A percentile compares a stretch with the other conserved stretches of the same genome.
phyloP scores from a whole-genome alignment of 1,140 invertebrate species.

The Trypoxylus dichotomus region DNA sequence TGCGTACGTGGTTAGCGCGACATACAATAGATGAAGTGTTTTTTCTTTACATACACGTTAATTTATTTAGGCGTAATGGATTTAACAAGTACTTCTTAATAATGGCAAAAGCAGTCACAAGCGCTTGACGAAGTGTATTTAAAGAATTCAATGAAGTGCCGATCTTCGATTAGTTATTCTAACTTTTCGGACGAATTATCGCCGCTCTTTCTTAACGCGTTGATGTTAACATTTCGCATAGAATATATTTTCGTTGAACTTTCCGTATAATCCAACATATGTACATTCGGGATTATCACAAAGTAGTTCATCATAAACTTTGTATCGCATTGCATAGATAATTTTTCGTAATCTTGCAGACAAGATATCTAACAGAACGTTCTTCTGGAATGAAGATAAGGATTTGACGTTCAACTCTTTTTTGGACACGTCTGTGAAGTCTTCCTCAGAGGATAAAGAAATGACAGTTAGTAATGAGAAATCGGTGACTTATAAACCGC shows the following conservation, averaged over 20 bases:
- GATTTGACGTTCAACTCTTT: slow-evolving; percentile 18
- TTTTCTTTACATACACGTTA: not conserved
- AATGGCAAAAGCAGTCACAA: not conserved
- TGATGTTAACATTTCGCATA: too few relatives aligned
- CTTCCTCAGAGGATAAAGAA: slow-evolving; percentile 16
- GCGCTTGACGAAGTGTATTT: not conserved
- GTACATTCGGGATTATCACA: not conserved
- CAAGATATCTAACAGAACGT: slow-evolving; percentile 19
- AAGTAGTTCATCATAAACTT: not conserved
- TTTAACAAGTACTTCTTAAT: slow-evolving; percentile 5
- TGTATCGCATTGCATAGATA: not conserved
- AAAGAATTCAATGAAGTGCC: not conserved
- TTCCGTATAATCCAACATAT: not conserved
- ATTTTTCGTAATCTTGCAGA: not conserved
- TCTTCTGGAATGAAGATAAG: slow-evolving; percentile 16
- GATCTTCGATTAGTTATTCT: not conserved
- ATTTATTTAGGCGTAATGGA: not conserved
- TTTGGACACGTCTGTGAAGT: not conserved
- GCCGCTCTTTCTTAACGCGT: not conserved
- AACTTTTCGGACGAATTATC: not conserved
- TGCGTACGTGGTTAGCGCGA: not conserved
- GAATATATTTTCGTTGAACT: not conserved
- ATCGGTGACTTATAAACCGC: slow-evolving; percentile 37
- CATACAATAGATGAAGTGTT: not conserved
- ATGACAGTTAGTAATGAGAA: slow-evolving; percentile 14